Base-by-base conservation (phyloP, 1,140 invertebrate genomes). In the Brachionus manjavacas region DNA sequence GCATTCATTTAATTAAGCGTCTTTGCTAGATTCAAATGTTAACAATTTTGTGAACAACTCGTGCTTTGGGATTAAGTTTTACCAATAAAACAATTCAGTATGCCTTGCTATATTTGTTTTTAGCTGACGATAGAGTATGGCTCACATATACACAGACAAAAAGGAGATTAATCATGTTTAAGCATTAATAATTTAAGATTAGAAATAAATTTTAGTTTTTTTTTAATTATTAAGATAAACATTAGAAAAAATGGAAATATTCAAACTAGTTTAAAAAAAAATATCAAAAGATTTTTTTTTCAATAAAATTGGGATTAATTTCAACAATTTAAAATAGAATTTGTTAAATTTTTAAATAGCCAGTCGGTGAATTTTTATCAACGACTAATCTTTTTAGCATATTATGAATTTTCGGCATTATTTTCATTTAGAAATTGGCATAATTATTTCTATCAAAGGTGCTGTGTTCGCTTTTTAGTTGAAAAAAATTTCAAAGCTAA, bases 1-100 rank as follows among this genome's bases (percentile, higher is more conserved):
- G 66, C 25, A 68, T 68, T 68, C 66, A 12, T 35, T 68, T 39
- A 68, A 31, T 68, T 14, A 68, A 68, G 66, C 66, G 66, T 68
- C 66, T 68, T 68, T 31, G 31, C 14, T 28, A 31, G 23, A n/a
- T 31, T 39, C 7, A 12, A 31, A 31, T 39, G 66, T 66, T 23
- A 66, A 11, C 7, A 23, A 28, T 31, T 66, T 66, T 23, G 20
- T 31, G 28, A 39, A 68, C 11, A 31, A 31, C 12, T 68, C 23
- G 31, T 68, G 66, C 66, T 68, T 68, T 31, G 66, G 31, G 31
- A 31, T 68, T 39, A 39, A 31, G 66, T 31, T 28, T 68, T 60
- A 60, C 52, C 14, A 52, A 52, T 52, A 52, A 52, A 52, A 52
- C 16, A 3, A 52, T 52, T 52, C 16, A 52, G 46, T 16, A n/a